Evolutionary conservation across 2,888 invertebrate genomes (phyloP).

Genomic region (Drosophila mayaguana): DNA sequence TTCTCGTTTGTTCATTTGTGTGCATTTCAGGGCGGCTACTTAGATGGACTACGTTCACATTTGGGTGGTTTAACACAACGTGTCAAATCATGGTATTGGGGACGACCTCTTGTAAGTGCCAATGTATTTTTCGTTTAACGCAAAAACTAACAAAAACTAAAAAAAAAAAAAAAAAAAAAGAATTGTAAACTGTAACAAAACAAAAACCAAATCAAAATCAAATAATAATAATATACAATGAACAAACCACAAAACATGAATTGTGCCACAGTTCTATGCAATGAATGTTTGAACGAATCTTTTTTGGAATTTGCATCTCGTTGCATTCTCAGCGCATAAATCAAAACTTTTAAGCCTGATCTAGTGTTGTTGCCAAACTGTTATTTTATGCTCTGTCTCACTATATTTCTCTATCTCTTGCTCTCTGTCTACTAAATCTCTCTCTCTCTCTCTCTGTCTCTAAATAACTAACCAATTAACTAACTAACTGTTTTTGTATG

Average conservation of each 20-base stretch:
- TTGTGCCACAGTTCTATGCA: conserved; percentile 62
- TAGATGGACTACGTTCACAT: conserved; percentile 97
- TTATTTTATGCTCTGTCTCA: conserved; percentile 53
- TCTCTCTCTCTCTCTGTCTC: conserved; percentile 17
- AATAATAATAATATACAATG: conserved; percentile 45
- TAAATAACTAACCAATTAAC: conserved; percentile 38
- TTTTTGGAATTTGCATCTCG: conserved; percentile 71
- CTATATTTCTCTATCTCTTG: conserved; percentile 37
- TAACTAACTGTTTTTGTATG: conserved; percentile 66
- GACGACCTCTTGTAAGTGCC: conserved; percentile 97
- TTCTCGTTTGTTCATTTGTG: conserved; percentile 84
- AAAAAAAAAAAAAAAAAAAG: conserved; percentile 53
- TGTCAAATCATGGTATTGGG: conserved; percentile 99
- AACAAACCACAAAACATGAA: conserved; percentile 55
- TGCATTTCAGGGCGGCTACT: conserved; percentile 94
- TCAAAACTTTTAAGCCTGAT: conserved; percentile 63
- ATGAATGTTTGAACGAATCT: conserved; percentile 64
- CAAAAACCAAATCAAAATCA: conserved; percentile 48
- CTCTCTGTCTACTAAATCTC: conserved; percentile 44
- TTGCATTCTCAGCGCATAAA: conserved; percentile 66
- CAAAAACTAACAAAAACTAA: conserved; percentile 66
- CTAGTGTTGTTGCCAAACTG: conserved; percentile 69
- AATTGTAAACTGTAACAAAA: conserved; percentile 43
- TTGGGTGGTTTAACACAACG: conserved; percentile 98
- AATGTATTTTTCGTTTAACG: conserved; percentile 84